A percentile compares a stretch with the other conserved stretches of the same genome.
These are phyloP conservation scores for Spicauda simplicius DNA, from an alignment of 2,888 invertebrate species.

Conservation along the genomic window DNA sequence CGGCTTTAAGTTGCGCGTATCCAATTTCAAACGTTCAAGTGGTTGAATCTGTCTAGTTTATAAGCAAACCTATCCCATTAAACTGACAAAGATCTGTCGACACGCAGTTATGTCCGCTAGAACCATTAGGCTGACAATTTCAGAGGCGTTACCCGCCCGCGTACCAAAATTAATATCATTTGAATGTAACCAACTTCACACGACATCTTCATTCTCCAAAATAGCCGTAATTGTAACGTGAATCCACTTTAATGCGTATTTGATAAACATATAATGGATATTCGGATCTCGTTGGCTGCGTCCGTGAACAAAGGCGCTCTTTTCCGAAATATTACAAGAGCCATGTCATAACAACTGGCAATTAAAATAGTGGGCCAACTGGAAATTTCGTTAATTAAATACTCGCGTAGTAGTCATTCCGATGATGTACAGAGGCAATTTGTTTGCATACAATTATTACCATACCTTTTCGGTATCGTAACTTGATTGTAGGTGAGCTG, in stretches of 20 bases:
- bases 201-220: constrained; percentile 77
- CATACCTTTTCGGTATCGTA: constrained; percentile 11
- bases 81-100: constrained; percentile 58
- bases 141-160: constrained; percentile 63
- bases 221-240: constrained; percentile 60
- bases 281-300: constrained; percentile 65
- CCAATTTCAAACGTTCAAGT: constrained; percentile 23
- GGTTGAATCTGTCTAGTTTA: constrained; percentile 18
- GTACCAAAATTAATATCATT: constrained; percentile 78
- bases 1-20: background rate
- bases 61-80: constrained; percentile 26
- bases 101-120: constrained; percentile 63
- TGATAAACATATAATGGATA: constrained; percentile 80
- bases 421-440: constrained; percentile 71
- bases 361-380: constrained; percentile 83
- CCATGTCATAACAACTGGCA: constrained; percentile 78
- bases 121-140: constrained; percentile 69
- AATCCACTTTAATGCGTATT: constrained; percentile 74
- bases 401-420: constrained; percentile 58
- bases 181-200: constrained; percentile 73
- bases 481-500: constrained; percentile 1
- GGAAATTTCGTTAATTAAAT: constrained; percentile 82
- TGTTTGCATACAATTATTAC: constrained; percentile 60
- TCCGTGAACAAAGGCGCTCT: constrained; percentile 74
- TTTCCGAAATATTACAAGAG: constrained; percentile 80